Percentiles rank a stretch among this genome's conserved stretches.
Conservation (phyloP, 2,797 vertebrate genomes). For the Protonibea diacanthus region DNA sequence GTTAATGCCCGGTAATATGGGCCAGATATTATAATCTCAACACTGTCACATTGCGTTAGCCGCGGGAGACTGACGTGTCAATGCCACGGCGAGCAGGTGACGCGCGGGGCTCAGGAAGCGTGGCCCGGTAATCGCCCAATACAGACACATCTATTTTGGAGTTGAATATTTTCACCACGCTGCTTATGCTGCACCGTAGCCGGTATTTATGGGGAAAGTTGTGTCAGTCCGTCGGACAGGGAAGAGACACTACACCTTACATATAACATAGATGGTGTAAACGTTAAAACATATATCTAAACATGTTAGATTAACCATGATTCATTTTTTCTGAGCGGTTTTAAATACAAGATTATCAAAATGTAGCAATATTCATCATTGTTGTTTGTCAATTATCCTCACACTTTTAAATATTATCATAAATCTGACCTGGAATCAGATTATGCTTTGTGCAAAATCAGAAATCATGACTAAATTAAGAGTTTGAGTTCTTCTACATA, state of each 20-base stretch:
- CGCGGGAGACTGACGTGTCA: conserved; percentile 87
- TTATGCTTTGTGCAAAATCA: neutral
- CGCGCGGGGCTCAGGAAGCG: conserved; percentile 80
- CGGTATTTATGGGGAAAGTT: conserved; percentile 32
- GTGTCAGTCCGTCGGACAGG: neutral
- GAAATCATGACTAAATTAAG: neutral
- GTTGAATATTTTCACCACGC: conserved; percentile 71
- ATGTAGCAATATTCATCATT: neutral
- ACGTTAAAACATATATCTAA: neutral
- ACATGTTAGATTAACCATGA: neutral
- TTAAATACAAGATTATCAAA: neutral
- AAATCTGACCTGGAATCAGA: neutral
- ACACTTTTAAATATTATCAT: neutral
- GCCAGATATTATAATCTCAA: conserved; percentile 91
- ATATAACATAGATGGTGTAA: neutral
- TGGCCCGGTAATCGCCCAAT: conserved; percentile 84
- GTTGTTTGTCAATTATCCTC: neutral
- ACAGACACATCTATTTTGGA: conserved; percentile 84
- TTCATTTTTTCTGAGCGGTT: neutral
- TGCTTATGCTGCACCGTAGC: conserved; percentile 46
- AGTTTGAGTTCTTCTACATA: neutral
- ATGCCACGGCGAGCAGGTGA: conserved; percentile 86
- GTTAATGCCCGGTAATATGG: conserved; percentile 88
- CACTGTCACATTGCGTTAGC: conserved; percentile 90
- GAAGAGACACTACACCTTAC: neutral